These are phyloP conservation scores for Drosophila albomicans DNA, from an alignment of 1,140 invertebrate genomes.

Conservation along the genomic window DNA sequence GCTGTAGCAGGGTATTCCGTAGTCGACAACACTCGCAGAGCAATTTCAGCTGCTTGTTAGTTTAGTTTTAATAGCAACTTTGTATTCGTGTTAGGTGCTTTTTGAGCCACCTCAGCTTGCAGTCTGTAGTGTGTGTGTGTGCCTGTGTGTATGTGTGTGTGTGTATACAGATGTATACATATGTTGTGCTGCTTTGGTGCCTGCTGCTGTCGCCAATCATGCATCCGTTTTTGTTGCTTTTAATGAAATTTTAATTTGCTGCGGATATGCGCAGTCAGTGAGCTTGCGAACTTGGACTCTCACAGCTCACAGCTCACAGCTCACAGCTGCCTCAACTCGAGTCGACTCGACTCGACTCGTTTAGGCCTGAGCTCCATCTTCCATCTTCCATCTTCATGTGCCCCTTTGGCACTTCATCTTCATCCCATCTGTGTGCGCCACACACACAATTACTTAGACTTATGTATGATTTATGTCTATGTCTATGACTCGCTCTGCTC, in stretches of 20 bases:
- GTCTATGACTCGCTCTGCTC: slow-evolving; percentile 41
- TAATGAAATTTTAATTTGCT: slow-evolving; percentile 83
- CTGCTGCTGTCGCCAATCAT: slow-evolving; percentile 20
- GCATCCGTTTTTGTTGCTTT: slow-evolving; percentile 69
- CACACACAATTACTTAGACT: slow-evolving; percentile 77
- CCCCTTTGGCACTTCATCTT: background rate
- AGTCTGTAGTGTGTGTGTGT: background rate
- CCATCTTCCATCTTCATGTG: background rate
- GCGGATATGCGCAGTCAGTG: slow-evolving; percentile 81
- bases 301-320: slow-evolving; percentile 11
- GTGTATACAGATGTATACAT: background rate
- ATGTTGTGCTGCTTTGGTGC: background rate
- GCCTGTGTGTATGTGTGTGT: background rate
- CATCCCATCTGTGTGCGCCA: slow-evolving; percentile 25
- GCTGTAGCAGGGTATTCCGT: background rate
- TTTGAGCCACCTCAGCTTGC: background rate
- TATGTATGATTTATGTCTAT: slow-evolving; percentile 79
- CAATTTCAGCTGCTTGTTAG: background rate
- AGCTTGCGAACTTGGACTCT: slow-evolving; percentile 66
- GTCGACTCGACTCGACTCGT: background rate
- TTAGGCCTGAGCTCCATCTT: slow-evolving; percentile 1
- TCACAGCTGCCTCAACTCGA: slow-evolving; percentile 20
- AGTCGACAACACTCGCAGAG: background rate
- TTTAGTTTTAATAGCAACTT: slow-evolving; percentile 3
- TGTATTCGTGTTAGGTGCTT: background rate